These are phyloP conservation scores for Thumatha senex DNA, from an alignment of 2,888 invertebrate species.

Conservation along the genomic window DNA sequence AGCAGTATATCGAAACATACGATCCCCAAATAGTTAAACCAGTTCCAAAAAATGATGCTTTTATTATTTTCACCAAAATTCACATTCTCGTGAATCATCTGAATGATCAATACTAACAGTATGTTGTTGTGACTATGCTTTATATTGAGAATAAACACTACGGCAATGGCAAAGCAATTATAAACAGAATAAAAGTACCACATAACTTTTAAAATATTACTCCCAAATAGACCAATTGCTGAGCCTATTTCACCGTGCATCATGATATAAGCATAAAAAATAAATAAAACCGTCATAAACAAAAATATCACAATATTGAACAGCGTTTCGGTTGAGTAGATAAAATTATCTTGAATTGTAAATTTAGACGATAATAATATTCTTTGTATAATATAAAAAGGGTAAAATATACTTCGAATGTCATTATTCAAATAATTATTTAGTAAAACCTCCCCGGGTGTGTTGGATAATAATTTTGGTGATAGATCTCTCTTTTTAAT, in stretches of 20 bases:
- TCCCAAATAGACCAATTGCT: background rate
- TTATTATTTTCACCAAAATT: background rate
- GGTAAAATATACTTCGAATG: background rate
- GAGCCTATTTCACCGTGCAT: background rate
- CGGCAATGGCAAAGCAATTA: background rate
- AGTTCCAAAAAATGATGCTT: background rate
- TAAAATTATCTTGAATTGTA: constrained; percentile 11
- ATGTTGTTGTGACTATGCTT: background rate
- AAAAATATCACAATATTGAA: background rate
- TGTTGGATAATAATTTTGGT: background rate
- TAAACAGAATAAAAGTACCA: background rate
- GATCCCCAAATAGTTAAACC: background rate
- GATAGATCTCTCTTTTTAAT: background rate
- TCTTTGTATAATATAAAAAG: constrained; percentile 5
- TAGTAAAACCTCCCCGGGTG: background rate
- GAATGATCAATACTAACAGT: background rate
- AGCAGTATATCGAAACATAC: background rate
- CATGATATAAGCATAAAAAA: background rate
- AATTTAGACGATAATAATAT: constrained; percentile 20
- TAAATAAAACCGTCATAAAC: background rate
- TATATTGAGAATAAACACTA: background rate
- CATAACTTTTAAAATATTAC: background rate
- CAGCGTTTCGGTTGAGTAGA: constrained; percentile 8
- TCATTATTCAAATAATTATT: background rate
- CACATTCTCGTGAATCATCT: background rate